phyloP scores from a whole-genome alignment of 1,140 invertebrate species.

The Chrysomallon squamiferum region DNA sequence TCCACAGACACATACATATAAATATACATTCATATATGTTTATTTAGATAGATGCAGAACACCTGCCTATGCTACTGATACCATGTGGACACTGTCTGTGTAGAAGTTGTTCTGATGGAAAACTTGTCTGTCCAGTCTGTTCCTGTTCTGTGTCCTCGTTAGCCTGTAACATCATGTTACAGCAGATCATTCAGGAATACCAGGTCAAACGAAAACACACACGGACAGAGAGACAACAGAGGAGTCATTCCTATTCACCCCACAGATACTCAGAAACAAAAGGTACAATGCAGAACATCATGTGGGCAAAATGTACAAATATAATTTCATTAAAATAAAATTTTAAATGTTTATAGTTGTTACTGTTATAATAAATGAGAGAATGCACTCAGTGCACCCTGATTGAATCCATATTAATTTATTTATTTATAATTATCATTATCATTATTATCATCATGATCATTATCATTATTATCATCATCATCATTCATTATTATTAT shows the following conservation, averaged over 20 bases:
- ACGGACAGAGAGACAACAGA: slow-evolving; percentile 72
- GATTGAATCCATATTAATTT: no score
- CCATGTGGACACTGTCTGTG: slow-evolving; percentile 51
- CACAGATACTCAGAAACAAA: not conserved
- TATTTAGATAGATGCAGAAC: slow-evolving; percentile 24
- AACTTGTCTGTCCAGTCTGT: slow-evolving; percentile 35
- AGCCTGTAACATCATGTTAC: slow-evolving; percentile 46
- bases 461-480: no score
- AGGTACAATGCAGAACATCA: not conserved
- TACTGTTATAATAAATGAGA: no score
- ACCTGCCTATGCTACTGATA: slow-evolving; percentile 35
- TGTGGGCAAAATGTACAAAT: not conserved
- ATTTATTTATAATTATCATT: no score
- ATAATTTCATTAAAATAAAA: no score
- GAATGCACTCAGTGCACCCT: no score
- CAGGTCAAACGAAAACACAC: slow-evolving; percentile 75
- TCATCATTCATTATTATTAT: no score
- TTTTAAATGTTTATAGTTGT: no score
- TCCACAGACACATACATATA: no score
- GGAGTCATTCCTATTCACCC: not conserved
- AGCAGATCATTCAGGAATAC: slow-evolving; percentile 48
- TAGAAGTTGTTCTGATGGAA: slow-evolving; percentile 26
- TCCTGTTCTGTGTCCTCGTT: slow-evolving; percentile 25
- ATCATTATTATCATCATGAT: no score
- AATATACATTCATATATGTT: no score